Conservation (phyloP, 2,888 invertebrate species). For the Euspilapteryx auroguttella region DNA sequence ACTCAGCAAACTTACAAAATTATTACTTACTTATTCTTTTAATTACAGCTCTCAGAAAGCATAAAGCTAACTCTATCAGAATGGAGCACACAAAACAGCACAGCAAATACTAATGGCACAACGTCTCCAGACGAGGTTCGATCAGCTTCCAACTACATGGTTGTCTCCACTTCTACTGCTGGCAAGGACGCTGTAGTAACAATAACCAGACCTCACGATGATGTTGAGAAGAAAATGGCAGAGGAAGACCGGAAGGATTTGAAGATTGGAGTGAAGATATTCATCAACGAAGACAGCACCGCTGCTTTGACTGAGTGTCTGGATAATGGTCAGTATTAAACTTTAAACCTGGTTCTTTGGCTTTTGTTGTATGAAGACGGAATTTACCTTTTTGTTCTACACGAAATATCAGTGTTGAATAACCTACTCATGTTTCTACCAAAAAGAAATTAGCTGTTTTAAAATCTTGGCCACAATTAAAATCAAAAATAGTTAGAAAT, state of each 20-base stretch:
- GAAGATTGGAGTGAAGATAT: constrained; percentile 86
- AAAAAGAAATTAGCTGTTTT: too few relatives aligned
- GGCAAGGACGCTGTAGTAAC: constrained; percentile 36
- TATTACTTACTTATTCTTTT: too few relatives aligned
- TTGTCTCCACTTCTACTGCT: constrained; percentile 23
- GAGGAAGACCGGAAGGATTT: constrained; percentile 74
- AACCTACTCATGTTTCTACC: too few relatives aligned
- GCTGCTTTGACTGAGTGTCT: constrained; percentile 71
- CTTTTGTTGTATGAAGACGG: too few relatives aligned
- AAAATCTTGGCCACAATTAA: too few relatives aligned
- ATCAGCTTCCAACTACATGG: constrained; percentile 26
- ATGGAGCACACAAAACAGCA: constrained; percentile 32
- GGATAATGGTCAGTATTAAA: constrained; percentile 71
- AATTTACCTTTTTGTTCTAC: too few relatives aligned
- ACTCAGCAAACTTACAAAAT: too few relatives aligned
- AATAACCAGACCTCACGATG: constrained; percentile 63
- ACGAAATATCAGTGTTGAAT: too few relatives aligned
- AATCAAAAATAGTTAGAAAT: too few relatives aligned
- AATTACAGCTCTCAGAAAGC: constrained; percentile 46
- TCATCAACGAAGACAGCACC: constrained; percentile 72
- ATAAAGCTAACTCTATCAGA: constrained; percentile 49
- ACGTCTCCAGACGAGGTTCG: constrained; percentile 13
- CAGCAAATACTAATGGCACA: constrained; percentile 25
- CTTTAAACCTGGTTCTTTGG: too few relatives aligned
- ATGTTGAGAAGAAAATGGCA: constrained; percentile 64